Percentiles rank a stretch among this genome's conserved stretches.
Evolutionary conservation across 2,888 invertebrate species (phyloP).

Genomic region (Anthrax anthrax): DNA sequence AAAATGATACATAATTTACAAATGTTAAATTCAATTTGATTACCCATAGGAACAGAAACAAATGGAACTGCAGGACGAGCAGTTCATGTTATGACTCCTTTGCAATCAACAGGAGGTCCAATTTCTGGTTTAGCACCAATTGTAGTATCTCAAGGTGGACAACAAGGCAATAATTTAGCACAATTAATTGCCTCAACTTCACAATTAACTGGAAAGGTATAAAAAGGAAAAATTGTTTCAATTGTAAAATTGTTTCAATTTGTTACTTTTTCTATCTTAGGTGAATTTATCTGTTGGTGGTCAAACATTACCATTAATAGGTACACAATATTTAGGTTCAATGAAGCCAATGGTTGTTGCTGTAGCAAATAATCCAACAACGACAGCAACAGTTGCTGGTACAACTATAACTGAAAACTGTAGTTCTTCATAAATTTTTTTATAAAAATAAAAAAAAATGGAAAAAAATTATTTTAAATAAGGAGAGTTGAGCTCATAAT

Average conservation of each 20-base stretch:
- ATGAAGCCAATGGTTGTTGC: constrained; percentile 21
- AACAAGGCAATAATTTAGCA: constrained; percentile 33
- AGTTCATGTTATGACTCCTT: constrained; percentile 31
- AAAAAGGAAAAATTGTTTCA: neutral
- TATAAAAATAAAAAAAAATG: no score
- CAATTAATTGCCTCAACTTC: constrained; percentile 48
- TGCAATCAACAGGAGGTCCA: constrained; percentile 21
- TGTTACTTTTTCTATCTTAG: constrained; percentile 10
- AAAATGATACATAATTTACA: neutral
- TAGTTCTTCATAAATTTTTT: constrained; percentile 24
- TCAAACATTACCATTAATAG: constrained; percentile 16
- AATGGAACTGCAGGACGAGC: constrained; percentile 18
- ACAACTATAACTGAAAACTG: constrained; percentile 34
- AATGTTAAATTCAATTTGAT: neutral
- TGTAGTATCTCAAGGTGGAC: constrained; percentile 49
- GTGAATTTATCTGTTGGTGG: constrained; percentile 17
- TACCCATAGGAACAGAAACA: constrained; percentile 11
- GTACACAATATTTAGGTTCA: constrained; percentile 19
- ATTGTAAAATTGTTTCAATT: neutral
- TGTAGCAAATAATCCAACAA: constrained; percentile 18
- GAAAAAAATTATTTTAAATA: no score
- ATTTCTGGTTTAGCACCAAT: constrained; percentile 46
- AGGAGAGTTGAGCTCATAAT: no score
- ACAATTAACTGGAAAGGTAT: constrained; percentile 52
- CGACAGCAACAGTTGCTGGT: constrained; percentile 21